Percentiles rank a stretch among this genome's conserved stretches.
Conservation (phyloP, 1,140 invertebrate genomes). For the Metopolophium dirhodum region DNA sequence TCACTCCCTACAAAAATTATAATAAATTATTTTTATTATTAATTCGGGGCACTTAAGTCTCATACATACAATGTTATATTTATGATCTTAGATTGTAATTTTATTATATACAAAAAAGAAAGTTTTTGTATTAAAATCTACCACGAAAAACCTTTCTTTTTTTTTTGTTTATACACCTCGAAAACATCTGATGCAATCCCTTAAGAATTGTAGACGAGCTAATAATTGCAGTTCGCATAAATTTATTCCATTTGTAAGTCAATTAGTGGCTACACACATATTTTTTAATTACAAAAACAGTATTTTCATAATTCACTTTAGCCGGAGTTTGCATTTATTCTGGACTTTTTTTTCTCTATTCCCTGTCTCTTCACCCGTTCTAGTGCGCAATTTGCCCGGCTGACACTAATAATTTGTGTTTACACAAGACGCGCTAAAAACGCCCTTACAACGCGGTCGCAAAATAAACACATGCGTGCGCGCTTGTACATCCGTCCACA, state of each 20-base stretch:
- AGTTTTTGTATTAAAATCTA: slow-evolving; percentile 24
- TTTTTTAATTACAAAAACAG: slow-evolving; percentile 37
- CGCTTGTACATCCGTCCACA: slow-evolving; percentile 39
- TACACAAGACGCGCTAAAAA: slow-evolving; percentile 42
- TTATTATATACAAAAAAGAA: neutral
- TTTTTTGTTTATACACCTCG: neutral
- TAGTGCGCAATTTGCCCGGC: neutral
- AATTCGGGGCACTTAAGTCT: slow-evolving; percentile 41
- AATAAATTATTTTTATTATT: slow-evolving; percentile 44
- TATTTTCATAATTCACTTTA: slow-evolving; percentile 35
- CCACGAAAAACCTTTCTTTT: neutral
- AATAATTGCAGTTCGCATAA: slow-evolving; percentile 18
- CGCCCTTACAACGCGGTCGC: slow-evolving; percentile 39
- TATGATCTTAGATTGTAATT: slow-evolving; percentile 36
- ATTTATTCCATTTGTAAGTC: slow-evolving; percentile 28
- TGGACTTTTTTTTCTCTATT: neutral
- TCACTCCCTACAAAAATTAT: neutral
- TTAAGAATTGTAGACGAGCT: slow-evolving; percentile 27
- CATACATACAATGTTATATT: slow-evolving; percentile 32
- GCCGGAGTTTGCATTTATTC: neutral
- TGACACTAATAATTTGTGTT: slow-evolving; percentile 37
- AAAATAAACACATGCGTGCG: slow-evolving; percentile 37
- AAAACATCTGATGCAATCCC: slow-evolving; percentile 32
- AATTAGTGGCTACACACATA: neutral
- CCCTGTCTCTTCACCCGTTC: neutral